Percentiles rank a stretch among this genome's conserved stretches.
These are phyloP conservation scores for Anas bahamensis DNA, from an alignment of 2,797 vertebrate species.

Conservation along the genomic window DNA sequence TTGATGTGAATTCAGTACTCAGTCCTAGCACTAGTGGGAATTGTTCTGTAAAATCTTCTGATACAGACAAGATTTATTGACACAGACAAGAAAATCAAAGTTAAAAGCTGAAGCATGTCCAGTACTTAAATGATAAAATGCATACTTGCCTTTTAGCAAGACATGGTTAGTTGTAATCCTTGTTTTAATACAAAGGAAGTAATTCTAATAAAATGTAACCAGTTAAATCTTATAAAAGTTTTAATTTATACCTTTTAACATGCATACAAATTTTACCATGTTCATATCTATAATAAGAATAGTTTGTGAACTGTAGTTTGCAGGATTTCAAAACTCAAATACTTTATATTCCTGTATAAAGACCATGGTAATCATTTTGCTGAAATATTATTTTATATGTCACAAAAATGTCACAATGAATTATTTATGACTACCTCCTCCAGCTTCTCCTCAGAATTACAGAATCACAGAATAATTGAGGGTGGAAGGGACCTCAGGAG, in stretches of 20 bases:
- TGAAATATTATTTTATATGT: background rate
- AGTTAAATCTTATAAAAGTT: slow-evolving; percentile 1
- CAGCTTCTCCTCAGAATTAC: background rate
- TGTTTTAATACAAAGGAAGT: background rate
- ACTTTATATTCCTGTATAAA: background rate
- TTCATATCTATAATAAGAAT: background rate
- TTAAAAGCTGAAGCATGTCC: slow-evolving; percentile 27
- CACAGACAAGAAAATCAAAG: background rate
- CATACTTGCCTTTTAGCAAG: slow-evolving; percentile 10
- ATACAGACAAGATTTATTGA: background rate
- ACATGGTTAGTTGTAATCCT: background rate
- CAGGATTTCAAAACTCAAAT: background rate
- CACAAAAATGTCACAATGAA: background rate
- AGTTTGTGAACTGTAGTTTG: background rate
- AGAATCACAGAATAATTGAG: background rate
- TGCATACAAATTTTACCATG: background rate
- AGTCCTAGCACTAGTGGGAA: background rate
- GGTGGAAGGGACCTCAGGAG: background rate
- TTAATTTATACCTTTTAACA: background rate
- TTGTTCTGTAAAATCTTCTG: background rate
- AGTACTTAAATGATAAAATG: slow-evolving; percentile 15
- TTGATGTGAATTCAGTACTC: background rate
- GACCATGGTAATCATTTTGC: background rate
- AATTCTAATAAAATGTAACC: slow-evolving; percentile 1
- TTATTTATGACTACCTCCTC: background rate